These are phyloP conservation scores for Antitype chi DNA, from an alignment of 2,888 invertebrate species.

Conservation along the genomic window DNA sequence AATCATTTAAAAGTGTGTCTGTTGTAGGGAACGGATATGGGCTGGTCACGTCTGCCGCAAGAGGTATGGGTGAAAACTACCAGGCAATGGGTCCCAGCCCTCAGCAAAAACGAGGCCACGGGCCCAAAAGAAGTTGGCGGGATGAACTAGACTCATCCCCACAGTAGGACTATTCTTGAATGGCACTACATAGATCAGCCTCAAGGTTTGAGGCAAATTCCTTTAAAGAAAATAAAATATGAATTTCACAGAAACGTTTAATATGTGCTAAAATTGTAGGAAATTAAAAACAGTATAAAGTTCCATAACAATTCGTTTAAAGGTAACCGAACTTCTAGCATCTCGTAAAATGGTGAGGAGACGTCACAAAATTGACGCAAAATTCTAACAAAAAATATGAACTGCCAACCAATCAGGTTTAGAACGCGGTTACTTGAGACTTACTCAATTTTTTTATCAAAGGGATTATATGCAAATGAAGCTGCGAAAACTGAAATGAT, in stretches of 20 bases:
- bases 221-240: not conserved
- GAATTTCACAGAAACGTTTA: slow-evolving; percentile 3
- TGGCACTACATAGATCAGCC: not conserved
- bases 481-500: not conserved
- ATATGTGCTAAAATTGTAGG: not conserved
- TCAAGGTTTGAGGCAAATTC: not conserved
- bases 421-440: not conserved
- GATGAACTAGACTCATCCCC: not conserved
- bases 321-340: slow-evolving; percentile 4
- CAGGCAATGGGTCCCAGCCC: not conserved
- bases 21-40: not conserved
- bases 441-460: not conserved
- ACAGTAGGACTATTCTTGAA: not conserved
- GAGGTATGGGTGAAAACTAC: not conserved
- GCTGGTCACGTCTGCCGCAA: not conserved
- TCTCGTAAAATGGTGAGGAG: not conserved
- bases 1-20: not conserved
- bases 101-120: not conserved
- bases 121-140: not conserved
- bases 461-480: too few species aligned
- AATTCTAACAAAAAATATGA: not conserved
- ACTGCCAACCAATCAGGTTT: not conserved
- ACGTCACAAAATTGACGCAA: not conserved
- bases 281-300: slow-evolving; percentile 10
- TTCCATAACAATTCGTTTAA: slow-evolving; percentile 1